Evolutionary conservation across 1,140 invertebrate species (phyloP).

Genomic region (Drosophila cardini): DNA sequence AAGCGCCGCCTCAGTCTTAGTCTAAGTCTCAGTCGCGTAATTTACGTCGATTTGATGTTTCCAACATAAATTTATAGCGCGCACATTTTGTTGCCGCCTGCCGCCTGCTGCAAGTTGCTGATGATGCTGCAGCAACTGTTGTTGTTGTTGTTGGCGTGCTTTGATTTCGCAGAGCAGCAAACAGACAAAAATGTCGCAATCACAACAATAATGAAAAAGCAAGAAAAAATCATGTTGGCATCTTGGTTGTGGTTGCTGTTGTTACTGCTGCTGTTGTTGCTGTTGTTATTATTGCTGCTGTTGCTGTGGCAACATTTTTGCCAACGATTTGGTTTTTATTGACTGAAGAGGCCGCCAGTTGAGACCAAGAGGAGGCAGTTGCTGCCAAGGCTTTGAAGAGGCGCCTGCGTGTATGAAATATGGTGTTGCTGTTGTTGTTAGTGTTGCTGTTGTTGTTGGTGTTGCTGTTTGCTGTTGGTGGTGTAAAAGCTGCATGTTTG

Average conservation of each 20-base stretch:
- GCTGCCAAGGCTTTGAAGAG: constrained; percentile 61
- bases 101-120: constrained; percentile 46
- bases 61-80: constrained; percentile 81
- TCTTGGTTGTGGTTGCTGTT: constrained; percentile 48
- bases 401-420: constrained; percentile 80
- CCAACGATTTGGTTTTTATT: constrained; percentile 70
- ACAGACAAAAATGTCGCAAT: constrained; percentile 80
- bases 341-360: constrained; percentile 74
- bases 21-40: constrained; percentile 55
- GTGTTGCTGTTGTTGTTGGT: constrained; percentile 46
- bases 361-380: constrained; percentile 4
- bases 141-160: constrained; percentile 61
- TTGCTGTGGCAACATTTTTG: constrained; percentile 65
- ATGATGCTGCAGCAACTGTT: constrained; percentile 51
- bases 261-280: constrained; percentile 22
- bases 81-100: constrained; percentile 67
- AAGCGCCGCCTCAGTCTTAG: constrained; percentile 61
- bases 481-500: constrained; percentile 62
- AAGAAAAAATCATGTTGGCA: constrained; percentile 78
- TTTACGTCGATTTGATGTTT: constrained; percentile 82
- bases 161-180: constrained; percentile 76
- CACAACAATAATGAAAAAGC: constrained; percentile 76
- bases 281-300: constrained; percentile 27
- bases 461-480: constrained; percentile 36
- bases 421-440: constrained; percentile 42